Conservation (phyloP, 37 sponge, comb jelly and placozoan species). For the Mnemiopsis leidyi region DNA sequence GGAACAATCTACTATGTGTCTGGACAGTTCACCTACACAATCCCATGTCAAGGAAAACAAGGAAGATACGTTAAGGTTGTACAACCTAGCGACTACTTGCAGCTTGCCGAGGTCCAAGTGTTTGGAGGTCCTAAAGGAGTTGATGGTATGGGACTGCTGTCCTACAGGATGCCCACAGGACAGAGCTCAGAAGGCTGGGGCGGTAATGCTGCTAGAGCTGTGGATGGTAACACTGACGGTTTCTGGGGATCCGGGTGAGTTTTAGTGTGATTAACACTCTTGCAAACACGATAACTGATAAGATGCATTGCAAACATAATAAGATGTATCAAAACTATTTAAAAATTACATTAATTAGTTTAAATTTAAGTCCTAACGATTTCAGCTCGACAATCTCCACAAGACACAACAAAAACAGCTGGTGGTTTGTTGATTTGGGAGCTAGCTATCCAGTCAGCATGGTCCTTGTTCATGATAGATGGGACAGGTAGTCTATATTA, state of each 20-base stretch:
- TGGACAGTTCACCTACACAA: background rate
- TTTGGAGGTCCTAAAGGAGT: background rate
- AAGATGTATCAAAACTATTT: background rate
- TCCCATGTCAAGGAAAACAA: background rate
- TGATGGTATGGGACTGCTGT: background rate
- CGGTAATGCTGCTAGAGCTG: background rate
- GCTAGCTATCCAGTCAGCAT: background rate
- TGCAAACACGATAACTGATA: no score
- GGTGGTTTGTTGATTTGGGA: conserved; percentile 17
- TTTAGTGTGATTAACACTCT: no score
- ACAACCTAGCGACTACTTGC: background rate
- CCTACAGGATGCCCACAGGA: background rate
- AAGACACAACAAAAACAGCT: background rate
- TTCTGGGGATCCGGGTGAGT: background rate
- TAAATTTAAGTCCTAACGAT: background rate
- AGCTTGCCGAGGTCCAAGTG: background rate
- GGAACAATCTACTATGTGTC: background rate
- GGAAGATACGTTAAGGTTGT: background rate
- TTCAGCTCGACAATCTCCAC: background rate
- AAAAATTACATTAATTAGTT: background rate
- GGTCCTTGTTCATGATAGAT: background rate
- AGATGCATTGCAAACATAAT: no score
- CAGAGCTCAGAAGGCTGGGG: background rate
- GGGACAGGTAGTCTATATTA: background rate
- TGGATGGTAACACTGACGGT: background rate